phyloP scores from a whole-genome alignment of 2,113 vertebrate genomes.

The Equus quagga region DNA sequence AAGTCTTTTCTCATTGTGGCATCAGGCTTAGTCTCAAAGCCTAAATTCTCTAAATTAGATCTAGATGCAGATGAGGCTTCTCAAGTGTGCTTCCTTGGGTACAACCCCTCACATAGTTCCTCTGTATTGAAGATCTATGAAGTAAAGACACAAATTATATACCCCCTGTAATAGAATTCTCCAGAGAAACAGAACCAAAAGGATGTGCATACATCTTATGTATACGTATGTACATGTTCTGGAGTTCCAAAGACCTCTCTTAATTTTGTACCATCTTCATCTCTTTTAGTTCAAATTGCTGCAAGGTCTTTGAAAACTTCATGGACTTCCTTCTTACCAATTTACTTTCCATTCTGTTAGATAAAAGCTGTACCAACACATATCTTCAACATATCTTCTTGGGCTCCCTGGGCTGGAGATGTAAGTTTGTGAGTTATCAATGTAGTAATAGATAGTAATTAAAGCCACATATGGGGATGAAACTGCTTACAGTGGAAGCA shows the following conservation, averaged over 20 bases:
- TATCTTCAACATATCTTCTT: not conserved
- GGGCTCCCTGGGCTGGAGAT: not conserved
- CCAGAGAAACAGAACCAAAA: constrained; percentile 4
- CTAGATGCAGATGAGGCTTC: not conserved
- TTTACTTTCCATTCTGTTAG: not conserved
- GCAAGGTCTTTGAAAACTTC: not conserved
- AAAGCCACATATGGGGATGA: not conserved
- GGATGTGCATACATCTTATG: not conserved
- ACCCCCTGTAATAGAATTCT: not conserved
- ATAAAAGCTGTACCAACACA: not conserved
- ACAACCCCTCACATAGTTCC: not conserved
- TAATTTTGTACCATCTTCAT: not conserved
- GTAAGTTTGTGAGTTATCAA: not conserved
- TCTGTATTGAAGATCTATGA: not conserved
- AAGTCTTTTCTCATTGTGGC: not conserved
- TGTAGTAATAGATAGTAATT: not conserved
- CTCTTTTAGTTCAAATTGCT: not conserved
- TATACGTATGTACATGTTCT: not conserved
- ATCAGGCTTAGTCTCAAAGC: not conserved
- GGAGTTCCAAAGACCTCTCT: not conserved
- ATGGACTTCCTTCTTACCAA: not conserved
- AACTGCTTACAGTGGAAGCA: not conserved
- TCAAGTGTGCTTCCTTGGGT: not conserved
- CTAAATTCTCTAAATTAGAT: not conserved
- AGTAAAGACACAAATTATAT: not conserved